phyloP scores from a whole-genome alignment of 2,797 vertebrate species.

The Antrozous pallidus region DNA sequence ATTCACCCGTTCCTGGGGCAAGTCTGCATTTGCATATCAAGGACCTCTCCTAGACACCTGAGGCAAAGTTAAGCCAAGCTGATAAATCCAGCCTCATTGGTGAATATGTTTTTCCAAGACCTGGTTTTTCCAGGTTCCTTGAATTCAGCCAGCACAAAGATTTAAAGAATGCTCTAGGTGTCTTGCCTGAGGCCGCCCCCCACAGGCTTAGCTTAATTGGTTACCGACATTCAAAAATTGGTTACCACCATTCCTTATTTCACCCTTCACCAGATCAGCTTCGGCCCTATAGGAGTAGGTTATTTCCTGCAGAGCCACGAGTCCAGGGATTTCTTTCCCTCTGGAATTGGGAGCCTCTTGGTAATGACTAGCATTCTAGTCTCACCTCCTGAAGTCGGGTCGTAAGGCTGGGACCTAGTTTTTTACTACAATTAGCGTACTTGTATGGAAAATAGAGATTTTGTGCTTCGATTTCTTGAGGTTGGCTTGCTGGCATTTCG shows the following conservation, averaged over 20 bases:
- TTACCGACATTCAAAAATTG: background rate
- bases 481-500: background rate
- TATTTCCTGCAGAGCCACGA: background rate
- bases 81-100: too few relatives aligned
- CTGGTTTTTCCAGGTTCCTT: too few relatives aligned
- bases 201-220: background rate
- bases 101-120: too few relatives aligned
- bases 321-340: background rate
- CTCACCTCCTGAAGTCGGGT: background rate
- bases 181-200: too few relatives aligned
- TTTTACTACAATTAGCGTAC: background rate
- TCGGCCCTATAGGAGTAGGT: background rate
- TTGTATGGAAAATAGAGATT: background rate
- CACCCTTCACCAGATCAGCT: background rate
- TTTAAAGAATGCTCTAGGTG: too few relatives aligned
- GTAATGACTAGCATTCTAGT: background rate
- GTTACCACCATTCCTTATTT: background rate
- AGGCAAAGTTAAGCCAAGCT: too few relatives aligned
- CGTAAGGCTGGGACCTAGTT: background rate
- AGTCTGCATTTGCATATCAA: too few relatives aligned
- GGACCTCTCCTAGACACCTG: too few relatives aligned
- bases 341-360: background rate
- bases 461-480: background rate
- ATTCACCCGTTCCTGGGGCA: too few relatives aligned
- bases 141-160: too few relatives aligned